Percentiles rank a stretch among this genome's conserved stretches.
phyloP scores from a whole-genome alignment of 2,888 invertebrate genomes.

The Eristalis tenax region DNA sequence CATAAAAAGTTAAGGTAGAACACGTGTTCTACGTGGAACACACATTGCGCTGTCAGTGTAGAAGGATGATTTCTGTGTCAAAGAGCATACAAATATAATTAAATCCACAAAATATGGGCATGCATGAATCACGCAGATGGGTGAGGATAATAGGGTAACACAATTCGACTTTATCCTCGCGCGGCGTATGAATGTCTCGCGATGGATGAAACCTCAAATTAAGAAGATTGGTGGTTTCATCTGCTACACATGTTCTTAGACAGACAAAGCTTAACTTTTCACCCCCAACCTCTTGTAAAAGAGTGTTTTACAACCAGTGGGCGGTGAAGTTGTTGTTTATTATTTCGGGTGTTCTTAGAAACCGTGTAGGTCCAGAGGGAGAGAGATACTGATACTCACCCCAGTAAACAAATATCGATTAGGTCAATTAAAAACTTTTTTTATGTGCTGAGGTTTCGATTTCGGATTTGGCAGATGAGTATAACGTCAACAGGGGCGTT shows the following conservation, averaged over 20 bases:
- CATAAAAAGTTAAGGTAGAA: not conserved
- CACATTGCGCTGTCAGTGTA: slow-evolving; percentile 46
- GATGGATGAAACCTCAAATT: slow-evolving; percentile 46
- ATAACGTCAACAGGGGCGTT: no score
- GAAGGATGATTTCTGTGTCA: slow-evolving; percentile 31
- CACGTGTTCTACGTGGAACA: slow-evolving; percentile 36
- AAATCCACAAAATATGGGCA: slow-evolving; percentile 34
- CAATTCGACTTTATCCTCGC: slow-evolving; percentile 8
- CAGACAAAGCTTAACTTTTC: not conserved
- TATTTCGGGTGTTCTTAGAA: not conserved
- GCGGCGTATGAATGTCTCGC: not conserved
- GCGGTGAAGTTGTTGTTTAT: not conserved
- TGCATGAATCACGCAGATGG: not conserved
- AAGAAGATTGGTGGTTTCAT: not conserved
- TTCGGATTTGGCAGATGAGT: no score
- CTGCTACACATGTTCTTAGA: slow-evolving; percentile 3
- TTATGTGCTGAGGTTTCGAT: no score
- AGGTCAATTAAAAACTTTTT: slow-evolving; percentile 8
- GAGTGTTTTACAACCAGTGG: slow-evolving; percentile 22
- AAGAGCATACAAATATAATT: slow-evolving; percentile 60
- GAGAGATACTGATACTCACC: not conserved
- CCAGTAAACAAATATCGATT: not conserved
- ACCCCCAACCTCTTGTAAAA: not conserved
- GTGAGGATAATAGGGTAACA: not conserved
- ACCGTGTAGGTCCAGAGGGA: not conserved